phyloP scores from a whole-genome alignment of 2,888 invertebrate genomes.

The Latrodectus hesperus region DNA sequence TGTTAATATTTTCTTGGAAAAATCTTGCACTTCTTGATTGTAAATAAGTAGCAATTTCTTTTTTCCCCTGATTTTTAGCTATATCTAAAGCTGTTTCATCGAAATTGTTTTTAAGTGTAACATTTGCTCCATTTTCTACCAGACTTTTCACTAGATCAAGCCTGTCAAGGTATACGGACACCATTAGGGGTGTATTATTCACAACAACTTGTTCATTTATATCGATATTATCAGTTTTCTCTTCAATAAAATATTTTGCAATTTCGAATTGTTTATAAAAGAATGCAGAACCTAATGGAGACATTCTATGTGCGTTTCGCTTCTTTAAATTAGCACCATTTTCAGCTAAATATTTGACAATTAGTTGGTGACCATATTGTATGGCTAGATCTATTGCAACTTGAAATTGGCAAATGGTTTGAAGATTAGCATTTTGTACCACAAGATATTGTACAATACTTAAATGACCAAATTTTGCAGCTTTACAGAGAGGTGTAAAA shows the following conservation, averaged over 20 bases:
- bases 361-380: not conserved
- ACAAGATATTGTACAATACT: not conserved
- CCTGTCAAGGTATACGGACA: not conserved
- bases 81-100: not conserved
- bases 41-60: not conserved
- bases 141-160: not conserved
- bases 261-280: not conserved
- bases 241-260: not conserved
- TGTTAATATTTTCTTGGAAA: not conserved
- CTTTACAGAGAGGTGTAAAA: not conserved
- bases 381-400: not conserved
- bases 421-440: not conserved
- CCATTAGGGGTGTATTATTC: not conserved
- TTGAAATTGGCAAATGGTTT: not conserved
- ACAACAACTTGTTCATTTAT: not conserved
- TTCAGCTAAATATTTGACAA: not conserved
- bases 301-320: not conserved
- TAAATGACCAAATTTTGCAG: not conserved
- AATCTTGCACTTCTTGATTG: not conserved
- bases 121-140: not conserved
- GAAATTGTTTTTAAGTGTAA: not conserved
- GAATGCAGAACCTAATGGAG: not conserved
- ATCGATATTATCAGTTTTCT: not conserved
- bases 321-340: not conserved
- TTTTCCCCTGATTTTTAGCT: not conserved